Conservation (phyloP, 1,140 invertebrate species). For the Drosophila subobscura region DNA sequence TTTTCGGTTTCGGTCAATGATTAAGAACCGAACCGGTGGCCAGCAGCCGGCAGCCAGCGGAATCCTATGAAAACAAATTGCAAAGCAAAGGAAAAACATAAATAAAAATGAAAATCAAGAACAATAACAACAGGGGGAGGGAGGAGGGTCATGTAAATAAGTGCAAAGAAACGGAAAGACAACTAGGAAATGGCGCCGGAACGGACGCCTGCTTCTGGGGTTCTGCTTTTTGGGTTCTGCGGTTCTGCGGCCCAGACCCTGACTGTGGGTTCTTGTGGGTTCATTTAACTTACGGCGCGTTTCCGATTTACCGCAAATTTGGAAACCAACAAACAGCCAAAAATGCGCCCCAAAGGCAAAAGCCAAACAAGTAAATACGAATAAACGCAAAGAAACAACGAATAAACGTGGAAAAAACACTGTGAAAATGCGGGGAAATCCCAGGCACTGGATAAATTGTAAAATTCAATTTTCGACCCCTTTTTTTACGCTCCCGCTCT, state of each 20-base stretch:
- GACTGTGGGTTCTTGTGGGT: constrained; percentile 41
- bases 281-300: constrained; percentile 80
- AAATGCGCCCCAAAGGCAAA: constrained; percentile 66
- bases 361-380: constrained; percentile 67
- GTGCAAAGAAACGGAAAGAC: constrained; percentile 69
- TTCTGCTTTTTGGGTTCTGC: too few relatives aligned
- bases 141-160: constrained; percentile 72
- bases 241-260: background rate
- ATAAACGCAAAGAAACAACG: constrained; percentile 26
- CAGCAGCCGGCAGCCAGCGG: constrained; percentile 8
- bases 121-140: constrained; percentile 30
- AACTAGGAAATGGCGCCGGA: constrained; percentile 62
- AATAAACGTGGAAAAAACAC: constrained; percentile 2
- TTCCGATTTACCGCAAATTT: constrained; percentile 81
- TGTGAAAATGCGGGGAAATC: background rate
- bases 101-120: constrained; percentile 48
- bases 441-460: constrained; percentile 52
- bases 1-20: constrained; percentile 49
- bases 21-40: constrained; percentile 49
- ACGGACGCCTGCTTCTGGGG: background rate
- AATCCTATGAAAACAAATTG: constrained; percentile 61
- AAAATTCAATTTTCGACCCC: constrained; percentile 75
- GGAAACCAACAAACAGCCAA: constrained; percentile 78
- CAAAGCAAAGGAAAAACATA: constrained; percentile 35
- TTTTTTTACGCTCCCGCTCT: constrained; percentile 10